Conservation (phyloP, 2,113 vertebrate species). For the Odontophorus gujanensis region DNA sequence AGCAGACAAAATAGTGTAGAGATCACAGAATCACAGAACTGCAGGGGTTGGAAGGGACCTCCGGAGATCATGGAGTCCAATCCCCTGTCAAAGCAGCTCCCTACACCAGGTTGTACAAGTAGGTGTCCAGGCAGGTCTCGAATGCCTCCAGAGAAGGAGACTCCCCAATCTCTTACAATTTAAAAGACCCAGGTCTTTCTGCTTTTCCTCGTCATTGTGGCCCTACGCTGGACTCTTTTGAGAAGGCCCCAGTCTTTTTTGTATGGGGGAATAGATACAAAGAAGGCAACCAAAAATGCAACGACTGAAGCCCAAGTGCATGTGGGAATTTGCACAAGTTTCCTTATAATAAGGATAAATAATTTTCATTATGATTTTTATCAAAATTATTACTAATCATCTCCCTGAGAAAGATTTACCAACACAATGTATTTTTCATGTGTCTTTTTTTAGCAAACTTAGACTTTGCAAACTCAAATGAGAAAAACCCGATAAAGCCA, state of each 20-base stretch:
- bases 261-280: not conserved
- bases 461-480: not conserved
- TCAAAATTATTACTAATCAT: not conserved
- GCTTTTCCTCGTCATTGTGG: too few relatives aligned
- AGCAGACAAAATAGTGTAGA: not conserved
- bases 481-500: not conserved
- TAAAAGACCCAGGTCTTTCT: too few relatives aligned
- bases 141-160: too few relatives aligned
- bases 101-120: too few relatives aligned
- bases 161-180: too few relatives aligned
- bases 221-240: too few relatives aligned
- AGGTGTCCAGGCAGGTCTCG: too few relatives aligned
- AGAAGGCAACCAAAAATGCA: not conserved
- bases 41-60: too few relatives aligned
- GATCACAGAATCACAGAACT: not conserved
- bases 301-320: not conserved
- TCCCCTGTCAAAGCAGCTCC: too few relatives aligned
- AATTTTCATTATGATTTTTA: not conserved
- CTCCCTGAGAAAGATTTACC: not conserved
- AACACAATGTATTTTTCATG: rapidly evolving
- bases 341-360: not conserved
- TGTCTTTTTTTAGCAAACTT: not conserved
- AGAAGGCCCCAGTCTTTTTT: too few relatives aligned
- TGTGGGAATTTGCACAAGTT: not conserved
- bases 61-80: too few relatives aligned